Base-by-base conservation (phyloP, 23 tunicate genomes). In the Botrylloides violaceus region DNA sequence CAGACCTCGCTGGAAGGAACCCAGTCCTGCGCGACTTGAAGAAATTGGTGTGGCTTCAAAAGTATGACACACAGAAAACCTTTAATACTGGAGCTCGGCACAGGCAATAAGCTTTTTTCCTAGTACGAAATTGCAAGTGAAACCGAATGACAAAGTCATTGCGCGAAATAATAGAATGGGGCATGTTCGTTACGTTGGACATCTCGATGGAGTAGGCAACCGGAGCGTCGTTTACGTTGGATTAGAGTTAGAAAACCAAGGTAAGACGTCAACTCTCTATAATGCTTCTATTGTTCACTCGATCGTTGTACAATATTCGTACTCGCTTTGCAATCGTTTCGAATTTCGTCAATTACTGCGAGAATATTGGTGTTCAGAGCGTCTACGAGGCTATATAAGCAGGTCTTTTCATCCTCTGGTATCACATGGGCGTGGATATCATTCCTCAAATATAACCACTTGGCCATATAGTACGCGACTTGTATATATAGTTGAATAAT, bases 221-320 rank as follows among this genome's bases (percentile, higher is more conserved):
- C 79, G 79, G 3, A 87, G 83, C 63, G 80, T 87, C 3, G 96
- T 89, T 20, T 89, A 89, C 73, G 80, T 80, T 7, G 96, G 96
- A 23, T 34, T 89, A 4, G 96, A 89, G 56, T 64, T 89, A 4
- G 84, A 83, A 4, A 28, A 60, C 3, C 63, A 76, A 29, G 86
- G 96, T 87, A 71, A 73, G 7, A 26, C n/a, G n/a, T n/a, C n/a
- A n/a, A n/a, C n/a, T n/a, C n/a, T n/a, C n/a, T n/a, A n/a, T n/a
- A n/a, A n/a, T n/a, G n/a, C n/a, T n/a, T n/a, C n/a, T n/a, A n/a
- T n/a, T n/a, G n/a, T n/a, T n/a, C n/a, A n/a, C n/a, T n/a, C n/a
- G n/a, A n/a, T n/a, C n/a, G n/a, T n/a, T n/a, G n/a, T n/a, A n/a
- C n/a, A n/a, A n/a, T n/a, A n/a, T n/a, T n/a, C n/a, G n/a, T n/a